phyloP scores from a whole-genome alignment of 2,888 invertebrate genomes.

The Tetropium fuscum region DNA sequence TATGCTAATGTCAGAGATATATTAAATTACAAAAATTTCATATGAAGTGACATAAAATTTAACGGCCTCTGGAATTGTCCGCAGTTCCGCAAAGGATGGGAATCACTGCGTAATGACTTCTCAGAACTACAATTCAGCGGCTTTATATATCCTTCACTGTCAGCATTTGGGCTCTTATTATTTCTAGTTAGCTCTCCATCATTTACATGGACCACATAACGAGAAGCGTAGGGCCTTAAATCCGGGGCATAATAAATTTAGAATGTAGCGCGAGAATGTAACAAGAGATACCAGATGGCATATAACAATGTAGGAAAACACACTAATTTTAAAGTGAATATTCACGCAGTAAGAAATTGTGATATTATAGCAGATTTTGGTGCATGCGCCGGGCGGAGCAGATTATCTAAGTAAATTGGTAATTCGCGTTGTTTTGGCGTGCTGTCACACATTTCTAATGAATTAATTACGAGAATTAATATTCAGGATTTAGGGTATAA shows the following conservation, averaged over 20 bases:
- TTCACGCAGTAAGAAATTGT: neutral
- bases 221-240: neutral
- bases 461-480: too few species aligned
- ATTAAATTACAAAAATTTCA: too few species aligned
- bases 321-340: neutral
- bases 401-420: too few species aligned
- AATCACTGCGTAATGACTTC: neutral
- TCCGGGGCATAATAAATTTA: constrained; percentile 11
- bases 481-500: too few species aligned
- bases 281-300: neutral
- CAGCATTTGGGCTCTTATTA: constrained; percentile 3
- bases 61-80: neutral
- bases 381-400: too few species aligned
- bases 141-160: constrained; percentile 9
- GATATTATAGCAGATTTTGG: too few species aligned
- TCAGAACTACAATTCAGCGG: constrained; percentile 5
- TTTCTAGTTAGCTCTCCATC: constrained; percentile 7
- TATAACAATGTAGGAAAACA: neutral
- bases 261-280: neutral
- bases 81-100: neutral
- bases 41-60: neutral
- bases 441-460: too few species aligned
- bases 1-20: too few species aligned
- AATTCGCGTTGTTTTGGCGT: too few species aligned
- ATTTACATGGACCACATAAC: neutral